phyloP scores from a whole-genome alignment of 2,113 vertebrate species.

The Hemiprocne comata region DNA sequence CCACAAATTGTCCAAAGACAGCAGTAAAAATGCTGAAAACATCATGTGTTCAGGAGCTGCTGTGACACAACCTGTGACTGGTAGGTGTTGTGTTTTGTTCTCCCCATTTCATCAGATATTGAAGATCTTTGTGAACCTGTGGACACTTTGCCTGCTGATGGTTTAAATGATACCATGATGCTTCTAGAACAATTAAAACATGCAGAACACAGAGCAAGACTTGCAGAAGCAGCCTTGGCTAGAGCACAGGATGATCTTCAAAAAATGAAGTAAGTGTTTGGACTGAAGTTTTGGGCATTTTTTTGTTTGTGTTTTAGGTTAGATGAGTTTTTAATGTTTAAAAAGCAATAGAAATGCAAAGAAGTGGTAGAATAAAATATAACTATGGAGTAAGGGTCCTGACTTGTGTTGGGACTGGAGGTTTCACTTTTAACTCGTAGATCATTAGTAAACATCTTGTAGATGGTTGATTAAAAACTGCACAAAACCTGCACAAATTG shows the following conservation, averaged over 20 bases:
- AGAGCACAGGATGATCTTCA: conserved; percentile 88
- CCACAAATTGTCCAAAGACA: not conserved
- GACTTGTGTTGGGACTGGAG: not conserved
- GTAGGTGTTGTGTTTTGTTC: not conserved
- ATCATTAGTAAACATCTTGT: not conserved
- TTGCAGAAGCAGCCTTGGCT: conserved; percentile 82
- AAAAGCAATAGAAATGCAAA: not conserved
- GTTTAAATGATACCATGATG: conserved; percentile 32
- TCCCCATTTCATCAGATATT: conserved; percentile 76
- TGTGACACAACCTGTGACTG: not conserved
- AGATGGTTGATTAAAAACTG: not conserved
- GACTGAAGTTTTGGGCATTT: not conserved
- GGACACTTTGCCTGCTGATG: not conserved
- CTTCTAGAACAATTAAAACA: conserved; percentile 75
- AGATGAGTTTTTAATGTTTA: not conserved
- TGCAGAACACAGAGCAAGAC: conserved; percentile 81
- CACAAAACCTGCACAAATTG: not conserved
- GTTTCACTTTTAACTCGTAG: not conserved
- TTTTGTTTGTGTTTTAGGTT: not conserved
- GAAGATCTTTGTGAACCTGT: conserved; percentile 82
- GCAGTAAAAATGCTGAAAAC: not conserved
- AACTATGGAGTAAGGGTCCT: not conserved
- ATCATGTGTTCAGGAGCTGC: not conserved
- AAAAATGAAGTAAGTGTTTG: conserved; percentile 84
- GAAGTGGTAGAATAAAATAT: not conserved